A percentile compares a stretch with the other conserved stretches of the same genome.
phyloP scores from a whole-genome alignment of 1,140 invertebrate genomes.

The Caenorhabditis briggsae region DNA sequence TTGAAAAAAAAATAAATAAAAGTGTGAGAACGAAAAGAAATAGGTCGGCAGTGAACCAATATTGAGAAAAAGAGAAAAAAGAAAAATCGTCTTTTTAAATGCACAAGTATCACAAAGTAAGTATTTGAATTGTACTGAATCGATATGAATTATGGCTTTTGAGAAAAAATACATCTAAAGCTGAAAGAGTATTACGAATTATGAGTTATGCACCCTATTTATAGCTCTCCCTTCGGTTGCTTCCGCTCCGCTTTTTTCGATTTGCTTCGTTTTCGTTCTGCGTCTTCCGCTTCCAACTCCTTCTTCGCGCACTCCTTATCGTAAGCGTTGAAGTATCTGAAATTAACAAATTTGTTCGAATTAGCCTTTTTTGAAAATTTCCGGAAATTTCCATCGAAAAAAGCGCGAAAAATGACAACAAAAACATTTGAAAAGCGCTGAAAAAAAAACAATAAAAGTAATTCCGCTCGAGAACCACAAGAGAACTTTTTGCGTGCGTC shows the following conservation, averaged over 20 bases:
- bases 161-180: neutral
- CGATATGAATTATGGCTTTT: neutral
- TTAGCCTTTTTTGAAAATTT: too few species aligned
- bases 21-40: neutral
- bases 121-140: too few species aligned
- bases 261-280: slow-evolving; percentile 52
- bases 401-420: too few species aligned
- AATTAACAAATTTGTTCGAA: slow-evolving; percentile 12
- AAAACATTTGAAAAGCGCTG: too few species aligned
- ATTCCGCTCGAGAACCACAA: too few species aligned
- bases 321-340: slow-evolving; percentile 53
- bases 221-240: slow-evolving; percentile 12
- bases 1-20: neutral
- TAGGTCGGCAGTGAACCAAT: neutral
- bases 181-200: slow-evolving; percentile 1
- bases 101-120: too few species aligned
- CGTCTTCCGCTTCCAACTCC: slow-evolving; percentile 31
- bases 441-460: too few species aligned
- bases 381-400: neutral
- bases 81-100: too few species aligned
- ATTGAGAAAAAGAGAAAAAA: too few species aligned
- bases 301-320: slow-evolving; percentile 52
- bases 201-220: neutral
- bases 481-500: too few species aligned
- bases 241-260: slow-evolving; percentile 37